Base-by-base conservation (phyloP, 2,797 vertebrate genomes). In the Amazonetta brasiliensis region DNA sequence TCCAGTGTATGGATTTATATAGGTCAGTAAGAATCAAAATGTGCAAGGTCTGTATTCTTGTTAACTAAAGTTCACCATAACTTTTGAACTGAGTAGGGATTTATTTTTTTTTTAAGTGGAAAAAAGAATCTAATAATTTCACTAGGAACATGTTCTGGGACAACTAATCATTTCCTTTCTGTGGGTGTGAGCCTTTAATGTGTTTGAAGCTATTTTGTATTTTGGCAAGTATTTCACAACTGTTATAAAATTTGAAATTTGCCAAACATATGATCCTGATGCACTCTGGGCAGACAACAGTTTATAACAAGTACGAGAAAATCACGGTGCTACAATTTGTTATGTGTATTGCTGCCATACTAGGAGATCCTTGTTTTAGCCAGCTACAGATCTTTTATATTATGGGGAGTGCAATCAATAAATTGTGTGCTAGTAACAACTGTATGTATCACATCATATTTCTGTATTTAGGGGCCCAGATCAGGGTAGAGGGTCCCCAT, bases 381-480 rank as follows among this genome's bases (percentile, higher is more conserved):
- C 39, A 79, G 58, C 33, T 84, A 75, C 66, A 84, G 46, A 69
- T 55, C 26, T 89, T 75, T 84, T 80, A n/a, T 73, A 2, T 91
- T 93, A 67, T 17, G 73, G 12, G 25, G n/a, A 76, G 8, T 48
- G 8, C 73, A 90, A 94, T 90, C 79, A 15, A 76, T 90, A 69
- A 81, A 94, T 79, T 72, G 55, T 92, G 68, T 90, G 59, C 55
- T 82, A 46, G 63, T 84, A 94, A 74, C 44, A 67, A 39, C 63
- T 50, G 43, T 26, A 19, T 21, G 48, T 96, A 84, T 92, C 87
- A 91, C 87, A 86, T 94, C 63, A 39, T 94, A 96, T 96, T 95
- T 96, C 56, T 92, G 35, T 81, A 56, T 91, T 94, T 97, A 80
- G 79, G 11, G 86, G 91, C 35, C 67, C 52, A 81, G 23, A 54